Conservation (phyloP, 2,797 vertebrate species). For the Rhincodon typus region DNA sequence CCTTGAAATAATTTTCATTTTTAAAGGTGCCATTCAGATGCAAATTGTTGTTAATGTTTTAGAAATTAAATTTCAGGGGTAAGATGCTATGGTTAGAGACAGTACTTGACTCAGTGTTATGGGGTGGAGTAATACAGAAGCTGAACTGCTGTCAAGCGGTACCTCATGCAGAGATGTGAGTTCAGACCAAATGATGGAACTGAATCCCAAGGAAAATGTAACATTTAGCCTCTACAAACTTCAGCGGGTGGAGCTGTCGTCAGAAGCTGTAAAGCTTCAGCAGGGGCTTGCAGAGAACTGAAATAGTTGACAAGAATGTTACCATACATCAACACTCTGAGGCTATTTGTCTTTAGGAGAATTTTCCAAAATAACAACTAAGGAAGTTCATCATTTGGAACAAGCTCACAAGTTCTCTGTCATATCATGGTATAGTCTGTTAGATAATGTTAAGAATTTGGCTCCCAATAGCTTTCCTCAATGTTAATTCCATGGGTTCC, state of each 20-base stretch:
- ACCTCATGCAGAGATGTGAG: not conserved
- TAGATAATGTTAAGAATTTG: not conserved
- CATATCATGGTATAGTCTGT: not conserved
- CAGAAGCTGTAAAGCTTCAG: not conserved
- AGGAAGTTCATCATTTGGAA: not conserved
- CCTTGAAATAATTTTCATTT: not conserved
- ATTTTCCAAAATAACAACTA: not conserved
- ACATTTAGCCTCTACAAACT: not conserved
- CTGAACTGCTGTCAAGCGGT: not conserved
- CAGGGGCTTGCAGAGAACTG: not conserved
- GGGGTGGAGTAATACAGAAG: not conserved
- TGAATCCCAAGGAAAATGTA: not conserved
- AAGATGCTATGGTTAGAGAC: not conserved
- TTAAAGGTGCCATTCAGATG: not conserved
- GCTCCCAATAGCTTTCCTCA: not conserved
- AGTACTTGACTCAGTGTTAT: not conserved
- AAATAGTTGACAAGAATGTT: not conserved
- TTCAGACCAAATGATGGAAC: not conserved
- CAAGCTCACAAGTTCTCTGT: not conserved
- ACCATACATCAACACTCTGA: not conserved
- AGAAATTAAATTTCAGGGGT: not conserved
- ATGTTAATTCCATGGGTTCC: not conserved
- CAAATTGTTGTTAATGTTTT: not conserved
- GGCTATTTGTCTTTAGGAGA: not conserved
- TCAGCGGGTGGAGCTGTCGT: not conserved